Percentiles rank a stretch among this genome's conserved stretches.
phyloP scores from a whole-genome alignment of 2,888 invertebrate species.

The Unio pictorum region DNA sequence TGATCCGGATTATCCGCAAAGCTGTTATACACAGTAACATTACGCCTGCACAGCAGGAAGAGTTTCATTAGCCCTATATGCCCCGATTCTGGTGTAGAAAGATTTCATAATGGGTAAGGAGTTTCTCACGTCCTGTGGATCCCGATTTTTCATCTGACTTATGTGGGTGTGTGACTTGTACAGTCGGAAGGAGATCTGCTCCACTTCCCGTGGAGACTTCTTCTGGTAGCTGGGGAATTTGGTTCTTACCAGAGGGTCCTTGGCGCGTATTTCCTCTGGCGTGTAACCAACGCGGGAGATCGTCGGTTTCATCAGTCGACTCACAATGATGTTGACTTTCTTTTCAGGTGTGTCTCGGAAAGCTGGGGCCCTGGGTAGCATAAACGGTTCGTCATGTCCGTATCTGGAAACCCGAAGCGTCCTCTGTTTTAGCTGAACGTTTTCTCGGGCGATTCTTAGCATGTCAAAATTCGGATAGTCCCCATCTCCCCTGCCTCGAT shows the following conservation, averaged over 20 bases:
- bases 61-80: no score
- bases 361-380: constrained; percentile 43
- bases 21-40: no score
- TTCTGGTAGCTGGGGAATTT: constrained; percentile 42
- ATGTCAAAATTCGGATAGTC: constrained; percentile 53
- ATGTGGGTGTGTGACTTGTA: constrained; percentile 39
- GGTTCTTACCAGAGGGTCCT: constrained; percentile 38
- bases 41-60: no score
- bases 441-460: constrained; percentile 42
- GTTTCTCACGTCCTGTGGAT: constrained; percentile 26
- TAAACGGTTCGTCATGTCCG: constrained; percentile 25
- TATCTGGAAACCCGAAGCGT: constrained; percentile 33
- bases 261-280: constrained; percentile 13
- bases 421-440: constrained; percentile 33
- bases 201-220: constrained; percentile 36
- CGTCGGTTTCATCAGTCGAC: constrained; percentile 30
- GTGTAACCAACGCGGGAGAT: constrained; percentile 21
- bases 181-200: constrained; percentile 33
- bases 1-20: no score
- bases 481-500: constrained; percentile 34
- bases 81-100: no score
- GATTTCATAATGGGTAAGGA: constrained; percentile 33
- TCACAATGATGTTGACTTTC: constrained; percentile 30
- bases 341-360: constrained; percentile 36
- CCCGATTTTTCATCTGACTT: constrained; percentile 37